Base-by-base conservation (phyloP, 2,888 invertebrate genomes). In the Halocaridina rubra region DNA sequence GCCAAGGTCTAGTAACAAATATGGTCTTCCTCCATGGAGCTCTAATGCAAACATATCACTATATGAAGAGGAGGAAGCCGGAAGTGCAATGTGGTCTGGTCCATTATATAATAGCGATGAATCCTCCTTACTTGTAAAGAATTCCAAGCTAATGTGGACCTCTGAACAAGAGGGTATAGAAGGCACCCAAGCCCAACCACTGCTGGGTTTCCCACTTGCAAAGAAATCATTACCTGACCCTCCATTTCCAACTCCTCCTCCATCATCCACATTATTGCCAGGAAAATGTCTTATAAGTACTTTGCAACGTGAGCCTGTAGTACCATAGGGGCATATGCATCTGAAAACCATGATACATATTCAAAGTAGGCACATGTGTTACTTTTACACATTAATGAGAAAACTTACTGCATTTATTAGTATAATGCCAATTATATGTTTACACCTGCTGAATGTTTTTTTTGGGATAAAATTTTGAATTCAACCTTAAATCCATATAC, bases 1-100 rank as follows among this genome's bases (percentile, higher is more conserved):
- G 0, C 98, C 98, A 90, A 97, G 96, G 92, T 98, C 96, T 4
- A 98, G 94, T 30, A 95, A 93, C 8, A 98, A 92, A 0, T 95
- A 93, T 96, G 96, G 90, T 93, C 95, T 16, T 2, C 98, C 98
- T 57, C 95, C 93, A 7, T 93, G 92, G 69, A 99, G 91, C 90
- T 98, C 97, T 88, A 99, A 91, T 0, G 97, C 94, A 92, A 99
- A 94, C 91, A 97, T 53, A 19, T 84, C 84, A 5, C 72, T 61
- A 27, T 24, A 22, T 30, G 72, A 39, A 2, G 46, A 57, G 5
- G 57, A 30, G n/a, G n/a, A n/a, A n/a, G n/a, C n/a, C 32, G 24
- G 24, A n/a, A 77, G 59, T 1, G 53, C 39, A 2, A 72, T 4
- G 74, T 79, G 67, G 53, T 84, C 76, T 16, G 84, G 84, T 16